Evolutionary conservation across 2,797 vertebrate species (phyloP).

Genomic region (Alectoris magna): DNA sequence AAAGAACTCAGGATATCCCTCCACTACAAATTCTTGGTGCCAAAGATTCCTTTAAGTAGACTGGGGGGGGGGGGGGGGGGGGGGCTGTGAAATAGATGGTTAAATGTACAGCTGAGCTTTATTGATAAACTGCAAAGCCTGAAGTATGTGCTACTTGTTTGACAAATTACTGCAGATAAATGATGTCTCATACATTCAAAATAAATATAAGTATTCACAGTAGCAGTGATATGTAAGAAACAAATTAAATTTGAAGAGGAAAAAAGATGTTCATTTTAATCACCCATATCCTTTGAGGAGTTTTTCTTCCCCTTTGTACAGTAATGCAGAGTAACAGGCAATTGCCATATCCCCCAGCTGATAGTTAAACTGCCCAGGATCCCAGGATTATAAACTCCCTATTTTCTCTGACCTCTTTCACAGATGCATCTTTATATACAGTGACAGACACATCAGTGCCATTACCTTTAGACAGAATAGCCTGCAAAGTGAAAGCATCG

Average conservation of each 20-base stretch:
- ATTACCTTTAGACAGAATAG: constrained; percentile 1
- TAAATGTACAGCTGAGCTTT: background rate
- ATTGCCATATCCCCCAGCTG: background rate
- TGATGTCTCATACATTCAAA: background rate
- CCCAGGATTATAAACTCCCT: background rate
- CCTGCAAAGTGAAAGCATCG: background rate
- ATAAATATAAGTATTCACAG: background rate
- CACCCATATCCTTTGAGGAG: background rate
- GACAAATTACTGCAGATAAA: background rate
- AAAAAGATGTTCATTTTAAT: constrained; percentile 24
- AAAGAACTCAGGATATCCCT: background rate
- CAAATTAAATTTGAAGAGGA: constrained; percentile 23
- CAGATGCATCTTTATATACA: constrained; percentile 6
- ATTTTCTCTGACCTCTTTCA: constrained; percentile 21
- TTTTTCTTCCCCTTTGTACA: constrained; percentile 2
- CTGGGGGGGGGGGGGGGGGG: background rate
- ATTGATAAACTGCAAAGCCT: background rate
- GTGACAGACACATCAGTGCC: background rate
- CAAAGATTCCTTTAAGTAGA: background rate
- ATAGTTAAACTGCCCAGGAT: background rate
- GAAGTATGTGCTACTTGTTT: background rate
- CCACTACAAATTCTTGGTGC: background rate
- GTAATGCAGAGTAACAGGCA: background rate
- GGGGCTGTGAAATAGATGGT: background rate
- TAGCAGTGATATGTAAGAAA: background rate